Percentiles rank a stretch among this genome's conserved stretches.
Conservation (phyloP, 1,140 invertebrate genomes). For the Araneus ventricosus region DNA sequence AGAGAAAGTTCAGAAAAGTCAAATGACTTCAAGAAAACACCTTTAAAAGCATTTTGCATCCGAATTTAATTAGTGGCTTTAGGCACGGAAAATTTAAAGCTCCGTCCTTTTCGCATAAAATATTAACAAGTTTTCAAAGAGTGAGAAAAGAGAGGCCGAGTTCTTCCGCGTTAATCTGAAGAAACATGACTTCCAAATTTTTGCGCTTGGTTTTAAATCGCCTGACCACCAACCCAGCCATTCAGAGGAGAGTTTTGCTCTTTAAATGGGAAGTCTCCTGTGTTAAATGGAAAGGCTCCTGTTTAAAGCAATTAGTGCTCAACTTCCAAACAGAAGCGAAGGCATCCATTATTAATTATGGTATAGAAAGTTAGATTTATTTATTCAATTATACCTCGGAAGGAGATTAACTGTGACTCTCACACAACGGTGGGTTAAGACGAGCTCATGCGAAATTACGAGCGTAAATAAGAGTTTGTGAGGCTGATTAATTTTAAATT, state of each 20-base stretch:
- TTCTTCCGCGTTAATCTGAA: constrained; percentile 1
- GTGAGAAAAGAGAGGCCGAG: background rate
- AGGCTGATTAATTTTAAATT: constrained; percentile 29
- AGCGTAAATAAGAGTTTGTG: constrained; percentile 21
- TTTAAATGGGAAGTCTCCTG: background rate
- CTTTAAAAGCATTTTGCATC: constrained; percentile 52
- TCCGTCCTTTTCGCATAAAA: background rate
- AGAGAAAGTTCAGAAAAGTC: constrained; percentile 30
- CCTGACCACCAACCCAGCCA: background rate
- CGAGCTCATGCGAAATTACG: background rate
- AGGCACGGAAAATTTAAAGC: constrained; percentile 8
- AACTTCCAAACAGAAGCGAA: background rate
- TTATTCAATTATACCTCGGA: constrained; percentile 41
- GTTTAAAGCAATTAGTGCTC: constrained; percentile 49
- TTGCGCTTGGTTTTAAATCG: background rate
- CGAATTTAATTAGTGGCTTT: constrained; percentile 43
- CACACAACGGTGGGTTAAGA: background rate
- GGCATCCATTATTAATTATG: constrained; percentile 58
- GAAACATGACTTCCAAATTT: background rate
- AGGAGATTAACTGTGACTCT: background rate
- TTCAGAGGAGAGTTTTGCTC: background rate
- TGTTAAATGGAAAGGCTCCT: background rate
- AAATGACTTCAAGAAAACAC: constrained; percentile 28
- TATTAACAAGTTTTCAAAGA: constrained; percentile 37
- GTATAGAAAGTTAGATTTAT: constrained; percentile 36